These are phyloP conservation scores for Syngnathus rostellatus DNA, from an alignment of 2,797 vertebrate genomes.

Conservation along the genomic window DNA sequence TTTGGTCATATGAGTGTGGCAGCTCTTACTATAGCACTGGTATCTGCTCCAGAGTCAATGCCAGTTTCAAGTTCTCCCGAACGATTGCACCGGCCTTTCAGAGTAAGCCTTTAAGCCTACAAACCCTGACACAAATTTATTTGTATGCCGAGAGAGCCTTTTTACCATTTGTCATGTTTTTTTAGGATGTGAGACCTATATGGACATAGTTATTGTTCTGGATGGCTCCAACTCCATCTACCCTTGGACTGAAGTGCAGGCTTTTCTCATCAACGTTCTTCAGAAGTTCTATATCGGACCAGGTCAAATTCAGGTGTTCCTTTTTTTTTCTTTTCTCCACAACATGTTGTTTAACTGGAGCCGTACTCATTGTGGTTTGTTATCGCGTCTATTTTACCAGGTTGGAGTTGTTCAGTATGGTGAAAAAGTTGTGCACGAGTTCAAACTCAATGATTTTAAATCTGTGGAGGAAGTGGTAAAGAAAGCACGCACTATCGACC, in stretches of 20 bases:
- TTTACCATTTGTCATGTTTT: neutral
- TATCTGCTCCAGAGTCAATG: conserved; percentile 90
- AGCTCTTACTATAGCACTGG: conserved; percentile 98
- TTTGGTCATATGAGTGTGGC: conserved; percentile 98
- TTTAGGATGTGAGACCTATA: conserved; percentile 94
- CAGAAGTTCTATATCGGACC: conserved; percentile 97
- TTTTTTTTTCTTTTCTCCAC: neutral
- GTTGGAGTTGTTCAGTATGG: conserved; percentile 93
- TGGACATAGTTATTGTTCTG: conserved; percentile 97
- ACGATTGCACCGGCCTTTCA: conserved; percentile 94
- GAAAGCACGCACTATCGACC: conserved; percentile 84
- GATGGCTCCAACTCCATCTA: conserved; percentile 99
- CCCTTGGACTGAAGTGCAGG: conserved; percentile 95
- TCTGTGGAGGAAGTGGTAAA: conserved; percentile 91
- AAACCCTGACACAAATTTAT: neutral
- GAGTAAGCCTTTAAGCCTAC: conserved; percentile 65
- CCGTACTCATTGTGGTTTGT: neutral
- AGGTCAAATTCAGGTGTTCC: conserved; percentile 89
- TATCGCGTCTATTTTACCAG: conserved; percentile 48
- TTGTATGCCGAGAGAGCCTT: neutral
- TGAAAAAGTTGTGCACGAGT: conserved; percentile 91
- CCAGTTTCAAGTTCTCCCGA: conserved; percentile 93
- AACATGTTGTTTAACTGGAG: neutral
- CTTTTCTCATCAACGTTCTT: conserved; percentile 96
- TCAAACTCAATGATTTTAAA: conserved; percentile 86